Evolutionary conservation across 2,888 invertebrate genomes (phyloP), one percentile per base, ranked within the genome.

Genomic region (Andrena haemorrhoa): DNA sequence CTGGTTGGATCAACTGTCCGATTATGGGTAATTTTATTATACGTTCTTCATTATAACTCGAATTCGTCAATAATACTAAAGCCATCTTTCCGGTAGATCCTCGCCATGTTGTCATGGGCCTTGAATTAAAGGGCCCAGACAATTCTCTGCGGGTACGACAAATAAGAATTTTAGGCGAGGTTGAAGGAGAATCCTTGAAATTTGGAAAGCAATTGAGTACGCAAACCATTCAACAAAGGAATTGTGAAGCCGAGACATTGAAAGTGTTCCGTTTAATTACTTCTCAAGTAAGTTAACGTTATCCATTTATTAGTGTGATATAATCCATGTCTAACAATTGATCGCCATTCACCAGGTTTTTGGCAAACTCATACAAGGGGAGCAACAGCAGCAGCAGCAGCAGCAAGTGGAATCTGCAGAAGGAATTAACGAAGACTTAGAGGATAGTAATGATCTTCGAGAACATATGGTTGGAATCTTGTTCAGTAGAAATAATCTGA

Each of bases 381-480:
- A 96, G 75, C 92, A 97, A 82, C 92, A 92, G 51, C 94, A 94
- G 56, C 94, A 93, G 81, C 92, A 92, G 56, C 94, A 94, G 56
- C 94, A 93, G 47, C 88, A 90, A 58, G 60, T 76, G 61, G 94
- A 94, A 72, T 78, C 84, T 16, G 93, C 92, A 3, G 94, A 93
- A 26, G 89, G 87, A n/a, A 83, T 88, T 49, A 92, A 92, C 80
- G 94, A 94, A 68, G 93, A 93, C 65, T 84, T 91, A 2, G 94
- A 94, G 56, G 94, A 94, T 35, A 95, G 95, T 31, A 95, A 96
- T 65, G 98, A 98, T 92, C 95, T 99, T 7, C 96, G 98, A 60
- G 99, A 99, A 92, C 99, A 99, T 92, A 98, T 99, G 96, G 99
- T 99, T 61, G 98, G 99, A 80, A 99, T 99, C 89, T 95, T 99